Percentiles rank a stretch among this genome's conserved stretches.
Conservation (phyloP, 2,113 vertebrate species). For the Pycnonotus jocosus region DNA sequence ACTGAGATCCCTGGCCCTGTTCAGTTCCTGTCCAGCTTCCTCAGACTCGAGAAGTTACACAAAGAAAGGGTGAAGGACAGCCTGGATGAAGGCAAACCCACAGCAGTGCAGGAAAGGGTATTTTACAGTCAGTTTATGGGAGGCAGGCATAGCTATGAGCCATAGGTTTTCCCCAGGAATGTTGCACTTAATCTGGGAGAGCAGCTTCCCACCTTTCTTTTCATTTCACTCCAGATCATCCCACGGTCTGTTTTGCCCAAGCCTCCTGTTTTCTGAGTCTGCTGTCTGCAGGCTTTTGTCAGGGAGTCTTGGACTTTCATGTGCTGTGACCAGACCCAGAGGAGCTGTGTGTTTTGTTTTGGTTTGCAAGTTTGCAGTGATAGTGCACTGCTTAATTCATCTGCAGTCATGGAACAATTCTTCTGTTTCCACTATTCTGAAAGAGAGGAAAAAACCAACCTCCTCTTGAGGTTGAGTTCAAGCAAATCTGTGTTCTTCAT, state of each 20-base stretch:
- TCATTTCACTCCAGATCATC: not conserved
- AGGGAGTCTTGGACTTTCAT: not conserved
- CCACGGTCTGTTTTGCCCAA: not conserved
- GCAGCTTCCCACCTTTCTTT: not conserved
- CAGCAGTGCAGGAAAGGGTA: not conserved
- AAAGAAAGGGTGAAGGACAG: not conserved
- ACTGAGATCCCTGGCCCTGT: not conserved
- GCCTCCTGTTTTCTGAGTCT: not conserved
- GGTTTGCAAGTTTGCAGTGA: not conserved
- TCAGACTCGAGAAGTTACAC: not conserved
- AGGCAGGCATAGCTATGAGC: not conserved
- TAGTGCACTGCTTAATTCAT: not conserved
- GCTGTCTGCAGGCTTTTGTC: not conserved
- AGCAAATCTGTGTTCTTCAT: not conserved
- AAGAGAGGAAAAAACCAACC: not conserved
- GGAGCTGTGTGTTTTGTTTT: not conserved
- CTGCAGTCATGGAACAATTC: not conserved
- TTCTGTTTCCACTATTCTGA: not conserved
- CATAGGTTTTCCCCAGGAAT: not conserved
- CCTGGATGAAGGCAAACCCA: not conserved
- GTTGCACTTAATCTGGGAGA: not conserved
- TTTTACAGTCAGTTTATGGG: not conserved
- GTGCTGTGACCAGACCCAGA: not conserved
- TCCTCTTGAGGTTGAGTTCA: not conserved
- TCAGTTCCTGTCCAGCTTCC: not conserved